phyloP scores from a whole-genome alignment of 1,140 invertebrate species.

The Anagrus nilaparvatae region DNA sequence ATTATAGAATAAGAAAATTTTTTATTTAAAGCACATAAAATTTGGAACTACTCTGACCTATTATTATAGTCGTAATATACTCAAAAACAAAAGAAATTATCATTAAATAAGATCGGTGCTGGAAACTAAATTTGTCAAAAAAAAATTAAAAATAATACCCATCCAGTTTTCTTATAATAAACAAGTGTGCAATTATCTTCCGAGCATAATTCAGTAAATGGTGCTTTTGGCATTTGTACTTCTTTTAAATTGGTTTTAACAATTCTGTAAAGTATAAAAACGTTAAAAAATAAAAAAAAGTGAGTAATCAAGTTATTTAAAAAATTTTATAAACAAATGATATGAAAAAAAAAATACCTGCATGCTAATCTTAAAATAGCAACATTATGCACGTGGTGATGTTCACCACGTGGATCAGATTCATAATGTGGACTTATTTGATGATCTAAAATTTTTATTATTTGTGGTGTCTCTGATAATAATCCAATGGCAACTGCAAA shows the following conservation, averaged over 20 bases:
- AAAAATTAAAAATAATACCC: constrained; percentile 13
- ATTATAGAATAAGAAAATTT: too few relatives aligned
- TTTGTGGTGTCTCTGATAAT: constrained; percentile 14
- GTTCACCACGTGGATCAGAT: constrained; percentile 10
- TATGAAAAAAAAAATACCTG: constrained; percentile 12
- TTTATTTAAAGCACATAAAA: too few relatives aligned
- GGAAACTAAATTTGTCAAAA: not conserved
- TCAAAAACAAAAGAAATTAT: constrained; percentile 2
- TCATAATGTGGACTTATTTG: constrained; percentile 16
- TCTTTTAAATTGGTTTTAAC: constrained; percentile 9
- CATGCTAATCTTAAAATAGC: constrained; percentile 20
- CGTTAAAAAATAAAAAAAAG: not conserved
- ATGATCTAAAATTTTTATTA: constrained; percentile 19
- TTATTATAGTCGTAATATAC: too few relatives aligned
- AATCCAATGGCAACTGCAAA: constrained; percentile 18
- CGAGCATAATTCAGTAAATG: constrained; percentile 12
- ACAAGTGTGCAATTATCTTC: constrained; percentile 16
- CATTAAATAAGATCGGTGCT: not conserved
- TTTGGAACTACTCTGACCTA: too few relatives aligned
- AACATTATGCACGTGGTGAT: constrained; percentile 16
- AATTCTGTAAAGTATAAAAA: constrained; percentile 13
- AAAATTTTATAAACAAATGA: not conserved
- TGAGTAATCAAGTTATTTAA: not conserved
- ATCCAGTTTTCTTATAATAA: constrained; percentile 13
- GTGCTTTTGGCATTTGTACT: constrained; percentile 15